Evolutionary conservation across 2,113 vertebrate genomes (phyloP).

Genomic region (Lethenteron camtschaticum): DNA sequence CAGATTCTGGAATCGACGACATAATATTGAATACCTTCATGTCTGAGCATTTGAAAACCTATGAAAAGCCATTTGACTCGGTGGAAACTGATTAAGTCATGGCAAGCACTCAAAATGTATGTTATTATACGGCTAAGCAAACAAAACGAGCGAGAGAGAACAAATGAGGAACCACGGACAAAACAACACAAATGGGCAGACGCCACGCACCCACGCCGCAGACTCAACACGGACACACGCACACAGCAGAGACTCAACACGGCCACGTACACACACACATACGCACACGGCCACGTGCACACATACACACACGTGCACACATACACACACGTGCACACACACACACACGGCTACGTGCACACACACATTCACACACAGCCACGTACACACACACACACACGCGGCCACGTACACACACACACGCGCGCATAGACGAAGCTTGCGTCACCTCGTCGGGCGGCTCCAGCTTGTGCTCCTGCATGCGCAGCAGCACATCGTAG

Average conservation of each 20-base stretch:
- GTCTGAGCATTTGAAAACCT: too few relatives aligned
- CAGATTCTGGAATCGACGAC: too few relatives aligned
- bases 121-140: too few relatives aligned
- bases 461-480: constrained; percentile 69
- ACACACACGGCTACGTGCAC: background rate
- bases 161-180: background rate
- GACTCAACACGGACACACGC: background rate
- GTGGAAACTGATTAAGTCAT: too few relatives aligned
- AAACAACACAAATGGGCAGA: background rate
- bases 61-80: background rate
- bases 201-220: background rate
- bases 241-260: background rate
- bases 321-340: background rate
- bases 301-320: background rate
- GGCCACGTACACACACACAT: background rate
- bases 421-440: background rate
- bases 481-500: constrained; percentile 61
- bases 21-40: too few relatives aligned
- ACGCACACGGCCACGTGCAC: background rate
- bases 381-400: background rate
- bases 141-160: background rate
- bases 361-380: background rate
- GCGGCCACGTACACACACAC: background rate
- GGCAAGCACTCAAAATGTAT: constrained; percentile 3
- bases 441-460: constrained; percentile 60